Evolutionary conservation across 2,888 invertebrate species (phyloP).

Genomic region (Colletes collaris): DNA sequence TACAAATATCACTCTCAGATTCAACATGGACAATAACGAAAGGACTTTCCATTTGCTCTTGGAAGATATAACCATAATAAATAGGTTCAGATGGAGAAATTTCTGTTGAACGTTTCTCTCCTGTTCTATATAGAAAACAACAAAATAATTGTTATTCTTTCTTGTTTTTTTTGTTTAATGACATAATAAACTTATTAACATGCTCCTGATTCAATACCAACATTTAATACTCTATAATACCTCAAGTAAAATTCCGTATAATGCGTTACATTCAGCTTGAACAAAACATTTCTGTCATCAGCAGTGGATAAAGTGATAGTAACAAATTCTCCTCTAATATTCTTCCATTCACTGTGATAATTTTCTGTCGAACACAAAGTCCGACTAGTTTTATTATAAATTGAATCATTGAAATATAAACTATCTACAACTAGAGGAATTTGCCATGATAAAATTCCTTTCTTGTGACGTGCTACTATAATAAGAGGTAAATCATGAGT

Average conservation of each 20-base stretch:
- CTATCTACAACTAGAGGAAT: slow-evolving; percentile 87
- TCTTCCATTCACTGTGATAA: slow-evolving; percentile 75
- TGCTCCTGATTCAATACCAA: background rate
- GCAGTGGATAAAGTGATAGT: slow-evolving; percentile 88
- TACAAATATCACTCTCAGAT: slow-evolving; percentile 88
- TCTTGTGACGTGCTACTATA: slow-evolving; percentile 90
- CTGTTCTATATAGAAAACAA: slow-evolving; percentile 59
- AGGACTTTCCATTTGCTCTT: slow-evolving; percentile 80
- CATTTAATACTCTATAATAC: slow-evolving; percentile 72
- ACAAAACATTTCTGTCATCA: slow-evolving; percentile 85
- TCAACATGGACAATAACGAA: slow-evolving; percentile 87
- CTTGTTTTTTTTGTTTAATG: no score
- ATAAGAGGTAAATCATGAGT: slow-evolving; percentile 87
- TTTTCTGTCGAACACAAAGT: slow-evolving; percentile 87
- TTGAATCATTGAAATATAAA: slow-evolving; percentile 63
- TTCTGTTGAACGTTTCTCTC: slow-evolving; percentile 61
- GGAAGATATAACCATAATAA: slow-evolving; percentile 86
- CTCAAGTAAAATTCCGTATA: slow-evolving; percentile 85
- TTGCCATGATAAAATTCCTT: slow-evolving; percentile 91
- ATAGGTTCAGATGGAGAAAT: slow-evolving; percentile 86
- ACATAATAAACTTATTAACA: background rate
- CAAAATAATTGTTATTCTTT: background rate
- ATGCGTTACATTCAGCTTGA: slow-evolving; percentile 85
- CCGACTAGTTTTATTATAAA: slow-evolving; percentile 80
- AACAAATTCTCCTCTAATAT: slow-evolving; percentile 84